Conservation (phyloP, 2,113 vertebrate species). For the Clupea harengus region DNA sequence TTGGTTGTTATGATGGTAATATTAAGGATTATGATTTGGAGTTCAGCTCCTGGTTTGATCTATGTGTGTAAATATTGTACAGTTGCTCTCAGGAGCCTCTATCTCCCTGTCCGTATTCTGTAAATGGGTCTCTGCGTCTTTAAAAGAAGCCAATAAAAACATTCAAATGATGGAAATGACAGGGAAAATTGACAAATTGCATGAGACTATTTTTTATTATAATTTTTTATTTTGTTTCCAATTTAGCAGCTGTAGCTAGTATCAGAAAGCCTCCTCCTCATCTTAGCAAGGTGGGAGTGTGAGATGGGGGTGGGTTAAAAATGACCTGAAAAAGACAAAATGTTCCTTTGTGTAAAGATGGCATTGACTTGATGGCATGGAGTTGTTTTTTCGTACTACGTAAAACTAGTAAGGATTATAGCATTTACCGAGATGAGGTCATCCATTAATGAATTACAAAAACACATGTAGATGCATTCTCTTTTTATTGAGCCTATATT, state of each 20-base stretch:
- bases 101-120: conserved; percentile 64
- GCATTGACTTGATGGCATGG: background rate
- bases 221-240: background rate
- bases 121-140: conserved; percentile 72
- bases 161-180: conserved; percentile 53
- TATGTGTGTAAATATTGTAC: conserved; percentile 74
- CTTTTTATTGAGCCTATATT: background rate
- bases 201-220: background rate
- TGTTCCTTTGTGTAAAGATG: background rate
- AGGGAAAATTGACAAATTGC: conserved; percentile 10
- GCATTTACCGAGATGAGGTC: background rate
- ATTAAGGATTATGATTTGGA: conserved; percentile 47
- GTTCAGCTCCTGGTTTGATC: conserved; percentile 58
- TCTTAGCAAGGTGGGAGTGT: too few species aligned
- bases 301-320: too few species aligned
- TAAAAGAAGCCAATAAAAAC: conserved; percentile 72
- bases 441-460: background rate
- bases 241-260: background rate
- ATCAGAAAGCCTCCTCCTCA: background rate
- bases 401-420: background rate
- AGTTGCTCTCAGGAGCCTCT: conserved; percentile 63
- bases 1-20: conserved; percentile 66
- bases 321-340: background rate
- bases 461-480: background rate
- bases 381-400: background rate